Evolutionary conservation across 2,113 vertebrate species (phyloP).

Genomic region (Seriola rivoliana): DNA sequence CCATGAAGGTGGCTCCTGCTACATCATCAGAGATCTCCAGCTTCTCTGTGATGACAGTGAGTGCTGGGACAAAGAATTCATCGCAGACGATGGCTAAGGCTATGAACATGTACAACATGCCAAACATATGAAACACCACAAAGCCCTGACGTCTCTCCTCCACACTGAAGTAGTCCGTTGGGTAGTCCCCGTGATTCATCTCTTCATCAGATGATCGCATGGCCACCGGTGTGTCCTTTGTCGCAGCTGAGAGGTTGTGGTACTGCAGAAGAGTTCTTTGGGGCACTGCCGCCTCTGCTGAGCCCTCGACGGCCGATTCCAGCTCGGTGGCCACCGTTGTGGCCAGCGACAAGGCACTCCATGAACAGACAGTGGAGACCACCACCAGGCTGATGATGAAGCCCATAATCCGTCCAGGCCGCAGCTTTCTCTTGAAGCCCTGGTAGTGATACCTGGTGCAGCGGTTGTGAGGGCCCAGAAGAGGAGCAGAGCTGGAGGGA

Average conservation of each 20-base stretch:
- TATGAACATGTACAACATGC: constrained; percentile 99
- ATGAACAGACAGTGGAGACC: constrained; percentile 89
- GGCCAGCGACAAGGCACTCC: constrained; percentile 92
- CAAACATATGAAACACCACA: constrained; percentile 91
- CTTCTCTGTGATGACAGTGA: constrained; percentile 97
- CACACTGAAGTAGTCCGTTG: constrained; percentile 90
- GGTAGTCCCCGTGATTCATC: constrained; percentile 91
- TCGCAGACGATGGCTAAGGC: constrained; percentile 97
- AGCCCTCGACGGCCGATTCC: constrained; percentile 35
- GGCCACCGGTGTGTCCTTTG: constrained; percentile 74
- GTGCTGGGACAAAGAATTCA: constrained; percentile 97
- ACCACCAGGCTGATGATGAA: constrained; percentile 89
- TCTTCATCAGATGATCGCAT: constrained; percentile 70
- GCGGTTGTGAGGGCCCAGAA: constrained; percentile 50
- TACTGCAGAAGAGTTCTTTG: constrained; percentile 92
- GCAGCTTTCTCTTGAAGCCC: constrained; percentile 90
- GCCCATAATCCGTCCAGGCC: constrained; percentile 89
- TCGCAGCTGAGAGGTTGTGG: constrained; percentile 78
- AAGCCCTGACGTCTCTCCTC: constrained; percentile 91
- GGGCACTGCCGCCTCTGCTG: constrained; percentile 69
- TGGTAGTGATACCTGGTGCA: constrained; percentile 73
- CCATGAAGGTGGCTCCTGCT: constrained; percentile 98
- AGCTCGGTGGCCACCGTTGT: constrained; percentile 73
- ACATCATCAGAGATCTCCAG: constrained; percentile 96
- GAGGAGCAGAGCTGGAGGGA: constrained; percentile 51